These are phyloP conservation scores for Heterodera filipjevi DNA, from an alignment of 2,888 invertebrate genomes.

Conservation along the genomic window DNA sequence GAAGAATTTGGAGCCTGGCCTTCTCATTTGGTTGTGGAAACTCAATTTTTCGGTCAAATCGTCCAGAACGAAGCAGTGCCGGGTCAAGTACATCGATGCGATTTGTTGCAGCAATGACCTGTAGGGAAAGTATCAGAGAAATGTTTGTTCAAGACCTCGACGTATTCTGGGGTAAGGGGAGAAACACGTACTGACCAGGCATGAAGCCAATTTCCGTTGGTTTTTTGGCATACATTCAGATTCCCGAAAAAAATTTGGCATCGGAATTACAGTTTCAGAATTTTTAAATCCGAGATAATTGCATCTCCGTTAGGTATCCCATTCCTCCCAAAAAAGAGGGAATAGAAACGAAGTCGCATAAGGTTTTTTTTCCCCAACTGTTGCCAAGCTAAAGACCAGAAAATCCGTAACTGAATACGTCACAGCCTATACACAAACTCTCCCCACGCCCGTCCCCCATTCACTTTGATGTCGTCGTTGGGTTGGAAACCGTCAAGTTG, in stretches of 20 bases:
- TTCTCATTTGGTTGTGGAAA: constrained; percentile 98
- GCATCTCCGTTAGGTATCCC: no score
- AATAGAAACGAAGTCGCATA: no score
- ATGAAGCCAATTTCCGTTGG: no score
- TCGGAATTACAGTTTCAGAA: no score
- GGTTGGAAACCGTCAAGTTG: background rate
- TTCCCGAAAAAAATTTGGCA: no score
- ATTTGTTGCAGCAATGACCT: background rate
- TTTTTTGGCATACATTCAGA: no score
- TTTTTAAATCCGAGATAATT: no score
- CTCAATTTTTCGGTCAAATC: constrained; percentile 80
- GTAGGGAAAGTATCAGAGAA: background rate
- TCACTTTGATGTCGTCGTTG: background rate
- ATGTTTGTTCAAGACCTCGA: background rate
- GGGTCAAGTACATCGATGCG: background rate
- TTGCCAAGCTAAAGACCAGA: background rate
- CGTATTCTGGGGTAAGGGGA: no score
- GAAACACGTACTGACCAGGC: no score
- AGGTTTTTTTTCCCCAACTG: no score
- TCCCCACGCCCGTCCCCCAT: background rate
- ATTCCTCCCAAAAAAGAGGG: no score
- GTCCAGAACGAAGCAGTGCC: background rate
- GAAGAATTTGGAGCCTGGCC: constrained; percentile 86
- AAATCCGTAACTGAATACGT: constrained; percentile 73
- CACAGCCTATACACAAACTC: constrained; percentile 77